These are phyloP conservation scores for Drosophila aldrichi DNA, from an alignment of 2,888 invertebrate genomes.

Conservation along the genomic window DNA sequence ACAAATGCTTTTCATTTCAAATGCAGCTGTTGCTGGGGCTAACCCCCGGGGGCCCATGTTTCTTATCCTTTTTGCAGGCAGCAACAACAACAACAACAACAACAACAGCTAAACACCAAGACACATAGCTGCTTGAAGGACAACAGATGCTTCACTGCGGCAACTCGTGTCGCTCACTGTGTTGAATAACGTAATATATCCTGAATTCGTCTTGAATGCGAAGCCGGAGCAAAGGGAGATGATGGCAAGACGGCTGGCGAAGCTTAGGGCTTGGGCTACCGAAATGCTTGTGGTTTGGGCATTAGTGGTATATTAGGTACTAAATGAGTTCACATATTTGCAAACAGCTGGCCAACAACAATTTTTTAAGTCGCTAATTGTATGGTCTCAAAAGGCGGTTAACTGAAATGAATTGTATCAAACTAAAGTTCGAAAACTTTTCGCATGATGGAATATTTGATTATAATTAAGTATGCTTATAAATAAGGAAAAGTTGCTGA, in stretches of 20 bases:
- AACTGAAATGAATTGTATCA: slow-evolving; percentile 6
- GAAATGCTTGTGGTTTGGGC: slow-evolving; percentile 31
- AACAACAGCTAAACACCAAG: slow-evolving; percentile 30
- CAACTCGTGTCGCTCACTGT: slow-evolving; percentile 65
- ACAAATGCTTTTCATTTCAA: slow-evolving; percentile 82
- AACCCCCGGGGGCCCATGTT: slow-evolving; percentile 58
- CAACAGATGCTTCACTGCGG: slow-evolving; percentile 63
- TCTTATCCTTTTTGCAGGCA: slow-evolving; percentile 56
- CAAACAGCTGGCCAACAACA: slow-evolving; percentile 14
- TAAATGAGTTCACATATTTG: slow-evolving; percentile 47
- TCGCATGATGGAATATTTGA: slow-evolving; percentile 5
- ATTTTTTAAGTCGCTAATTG: slow-evolving; percentile 48
- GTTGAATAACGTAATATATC: slow-evolving; percentile 68
- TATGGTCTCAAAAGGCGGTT: slow-evolving; percentile 30
- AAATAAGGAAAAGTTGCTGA: neutral
- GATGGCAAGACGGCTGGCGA: neutral
- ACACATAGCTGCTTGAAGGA: slow-evolving; percentile 62
- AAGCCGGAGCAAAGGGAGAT: neutral
- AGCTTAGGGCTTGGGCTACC: slow-evolving; percentile 15
- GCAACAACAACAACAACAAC: slow-evolving; percentile 14
- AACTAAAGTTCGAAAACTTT: slow-evolving; percentile 1
- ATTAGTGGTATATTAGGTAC: slow-evolving; percentile 46
- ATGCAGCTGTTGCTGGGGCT: slow-evolving; percentile 75
- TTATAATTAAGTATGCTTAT: slow-evolving; percentile 8
- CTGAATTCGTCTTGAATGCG: slow-evolving; percentile 39